Percentiles rank a stretch among this genome's conserved stretches.
Conservation (phyloP, 2,797 vertebrate species). For the Oreonectes daqikongensis region DNA sequence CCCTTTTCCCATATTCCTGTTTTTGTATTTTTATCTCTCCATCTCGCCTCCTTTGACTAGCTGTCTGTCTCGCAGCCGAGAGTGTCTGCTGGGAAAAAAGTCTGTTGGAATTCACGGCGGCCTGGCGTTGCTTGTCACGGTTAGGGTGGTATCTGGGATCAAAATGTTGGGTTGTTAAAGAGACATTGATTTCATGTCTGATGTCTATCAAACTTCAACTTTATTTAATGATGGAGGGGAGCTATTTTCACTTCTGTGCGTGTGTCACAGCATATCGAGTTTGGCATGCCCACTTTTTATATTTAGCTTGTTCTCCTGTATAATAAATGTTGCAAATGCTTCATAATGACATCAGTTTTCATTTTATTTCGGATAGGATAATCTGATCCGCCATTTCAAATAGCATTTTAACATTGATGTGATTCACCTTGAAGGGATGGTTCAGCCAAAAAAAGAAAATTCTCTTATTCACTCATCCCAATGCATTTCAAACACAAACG, state of each 20-base stretch:
- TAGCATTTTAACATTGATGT: too few species aligned
- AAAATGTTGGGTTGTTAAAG: slow-evolving; percentile 3
- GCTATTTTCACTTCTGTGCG: background rate
- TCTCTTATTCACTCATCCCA: too few species aligned
- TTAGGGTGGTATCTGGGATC: slow-evolving; percentile 2
- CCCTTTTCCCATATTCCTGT: background rate
- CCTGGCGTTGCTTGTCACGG: background rate
- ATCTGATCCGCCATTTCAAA: background rate
- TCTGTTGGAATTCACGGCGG: slow-evolving; percentile 11
- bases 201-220: slow-evolving; percentile 19
- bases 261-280: too few species aligned
- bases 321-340: background rate
- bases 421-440: too few species aligned
- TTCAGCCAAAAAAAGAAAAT: too few species aligned
- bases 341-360: background rate
- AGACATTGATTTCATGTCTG: slow-evolving; percentile 32
- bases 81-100: background rate
- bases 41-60: slow-evolving; percentile 25
- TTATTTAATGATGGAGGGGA: background rate
- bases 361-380: background rate
- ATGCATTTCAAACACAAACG: too few species aligned
- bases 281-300: background rate
- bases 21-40: slow-evolving; percentile 13
- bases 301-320: too few species aligned
- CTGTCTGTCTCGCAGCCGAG: slow-evolving; percentile 19